Evolutionary conservation across 92 coral and sea anemone genomes (phyloP), one percentile per base, ranked within the genome.

Genomic region (Porites cylindrica): DNA sequence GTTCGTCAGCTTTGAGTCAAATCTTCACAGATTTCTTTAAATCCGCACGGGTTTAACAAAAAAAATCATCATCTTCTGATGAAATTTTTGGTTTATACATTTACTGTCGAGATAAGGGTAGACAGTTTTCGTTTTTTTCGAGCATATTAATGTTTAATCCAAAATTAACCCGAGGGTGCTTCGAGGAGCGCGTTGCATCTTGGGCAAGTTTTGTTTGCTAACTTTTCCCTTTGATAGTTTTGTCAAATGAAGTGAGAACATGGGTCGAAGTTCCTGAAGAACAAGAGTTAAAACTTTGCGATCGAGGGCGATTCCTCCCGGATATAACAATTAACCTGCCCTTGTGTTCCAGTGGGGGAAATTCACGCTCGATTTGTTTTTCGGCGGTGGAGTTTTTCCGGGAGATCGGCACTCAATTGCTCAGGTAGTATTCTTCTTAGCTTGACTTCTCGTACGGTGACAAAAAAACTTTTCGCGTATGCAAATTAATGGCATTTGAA

Each of bases 401-500:
- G 82, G 76, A 53, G 77, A 77, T 77, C 64, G 19, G 2, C 76
- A 29, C 54, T 43, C 62, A 70, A 11, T 64, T 50, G 82, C 32
- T 86, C 89, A 86, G 88, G 92, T 92, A 92, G 86, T 93, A 89
- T 85, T 87, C 82, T 29, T 53, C 59, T 54, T 32, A 61, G 95
- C 90, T 88, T 95, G 98, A 94, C 95, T 92, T 92, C 78, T 52
- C 91, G 91, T 77, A 92, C 77, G 94, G 91, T 91, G 98, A 88
- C 92, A 93, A 91, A 90, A 94, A 89, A 91, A 94, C 92, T 93
- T 91, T 89, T 91, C 92, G 66, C 93, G 85, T 95, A 95, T 95
- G 98, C 98, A 93, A 95, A 95, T 95, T 91, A 83, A 83, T 95
- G 88, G 94, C 96, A 88, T 88, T 82, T 88, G 93, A 94, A 92